Evolutionary conservation across 2,888 invertebrate species (phyloP).

Genomic region (Pristionchus fissidentatus): DNA sequence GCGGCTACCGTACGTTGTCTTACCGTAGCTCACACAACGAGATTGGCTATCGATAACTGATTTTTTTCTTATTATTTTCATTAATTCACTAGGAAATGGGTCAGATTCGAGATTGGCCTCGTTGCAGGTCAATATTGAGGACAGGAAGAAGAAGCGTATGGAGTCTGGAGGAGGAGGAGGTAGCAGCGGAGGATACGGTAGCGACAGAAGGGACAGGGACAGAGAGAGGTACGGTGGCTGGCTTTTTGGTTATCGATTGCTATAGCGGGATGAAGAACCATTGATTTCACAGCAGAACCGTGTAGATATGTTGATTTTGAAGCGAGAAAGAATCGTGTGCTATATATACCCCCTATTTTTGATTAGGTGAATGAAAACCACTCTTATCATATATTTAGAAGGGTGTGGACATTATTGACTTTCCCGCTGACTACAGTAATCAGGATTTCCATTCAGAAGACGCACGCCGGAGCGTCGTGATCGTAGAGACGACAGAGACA

Average conservation of each 20-base stretch:
- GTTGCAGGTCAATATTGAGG: conserved; percentile 68
- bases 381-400: too few relatives aligned
- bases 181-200: conserved; percentile 40
- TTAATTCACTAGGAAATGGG: not conserved
- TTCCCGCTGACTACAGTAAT: not conserved
- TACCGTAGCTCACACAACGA: not conserved
- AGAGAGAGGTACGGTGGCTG: conserved; percentile 46
- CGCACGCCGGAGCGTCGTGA: conserved; percentile 54
- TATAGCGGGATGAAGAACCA: too few relatives aligned
- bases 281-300: too few relatives aligned
- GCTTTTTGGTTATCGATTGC: too few relatives aligned
- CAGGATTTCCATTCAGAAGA: conserved; percentile 4
- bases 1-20: conserved; percentile 38
- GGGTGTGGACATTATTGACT: too few relatives aligned
- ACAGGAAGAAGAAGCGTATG: conserved; percentile 62
- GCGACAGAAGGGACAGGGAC: conserved; percentile 46
- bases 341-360: too few relatives aligned
- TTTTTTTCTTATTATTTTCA: not conserved
- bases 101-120: not conserved
- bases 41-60: conserved; percentile 44
- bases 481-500: conserved; percentile 49
- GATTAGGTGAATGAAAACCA: too few relatives aligned
- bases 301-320: too few relatives aligned
- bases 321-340: too few relatives aligned
- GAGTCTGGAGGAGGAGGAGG: conserved; percentile 49